A percentile compares a stretch with the other conserved stretches of the same genome.
Conservation (phyloP, 2,113 vertebrate species). For the Phalacrocorax brasilianus region DNA sequence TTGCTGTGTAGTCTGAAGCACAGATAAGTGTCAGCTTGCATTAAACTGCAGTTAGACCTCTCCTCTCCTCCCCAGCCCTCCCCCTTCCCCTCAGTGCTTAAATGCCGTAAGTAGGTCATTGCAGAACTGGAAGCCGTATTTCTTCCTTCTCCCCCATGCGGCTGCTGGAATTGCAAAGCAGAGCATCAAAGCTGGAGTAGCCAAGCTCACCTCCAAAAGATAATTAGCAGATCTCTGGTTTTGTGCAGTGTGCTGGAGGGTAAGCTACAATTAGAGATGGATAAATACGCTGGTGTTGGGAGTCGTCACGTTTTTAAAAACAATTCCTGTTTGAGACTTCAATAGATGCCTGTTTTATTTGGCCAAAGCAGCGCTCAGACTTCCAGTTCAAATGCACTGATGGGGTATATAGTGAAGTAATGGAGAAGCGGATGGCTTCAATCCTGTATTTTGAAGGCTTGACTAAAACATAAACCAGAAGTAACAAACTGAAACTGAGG, state of each 20-base stretch:
- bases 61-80: not conserved
- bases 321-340: not conserved
- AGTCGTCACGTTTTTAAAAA: not conserved
- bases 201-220: constrained; percentile 39
- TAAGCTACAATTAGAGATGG: not conserved
- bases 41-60: constrained; percentile 47
- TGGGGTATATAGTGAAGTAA: no score
- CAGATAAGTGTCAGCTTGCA: constrained; percentile 35
- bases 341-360: not conserved
- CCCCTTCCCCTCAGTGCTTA: constrained; percentile 13
- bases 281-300: not conserved
- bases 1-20: not conserved
- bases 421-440: rapidly evolving
- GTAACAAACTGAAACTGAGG: not conserved
- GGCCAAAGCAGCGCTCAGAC: not conserved
- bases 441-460: not conserved
- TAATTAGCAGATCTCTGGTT: constrained; percentile 20
- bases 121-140: constrained; percentile 61
- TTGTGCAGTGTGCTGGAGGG: not conserved
- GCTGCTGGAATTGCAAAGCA: constrained; percentile 52
- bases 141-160: constrained; percentile 21
- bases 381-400: not conserved
- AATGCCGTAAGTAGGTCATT: constrained; percentile 64
- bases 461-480: not conserved
- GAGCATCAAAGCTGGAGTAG: constrained; percentile 44